Base-by-base conservation (phyloP, 2,888 invertebrate species). In the Leptinotarsa tumamoca region DNA sequence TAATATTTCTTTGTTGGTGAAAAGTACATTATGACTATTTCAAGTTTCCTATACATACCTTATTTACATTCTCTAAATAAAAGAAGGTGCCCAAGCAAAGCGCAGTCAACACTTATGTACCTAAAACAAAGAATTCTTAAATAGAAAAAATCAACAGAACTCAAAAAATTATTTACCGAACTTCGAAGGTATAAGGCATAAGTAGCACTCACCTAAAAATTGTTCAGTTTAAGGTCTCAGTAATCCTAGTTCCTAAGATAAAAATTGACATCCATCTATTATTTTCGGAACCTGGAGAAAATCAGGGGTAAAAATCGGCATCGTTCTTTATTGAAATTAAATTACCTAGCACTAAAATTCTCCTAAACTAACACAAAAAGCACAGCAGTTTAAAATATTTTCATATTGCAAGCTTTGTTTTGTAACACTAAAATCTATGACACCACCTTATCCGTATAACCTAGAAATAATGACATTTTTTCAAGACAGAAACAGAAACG, bases 401-500 rank as follows among this genome's bases (percentile, higher is more conserved):
- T 76, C 68, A 63, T 73, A 73, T 71, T 68, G 73, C 68, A 73
- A 56, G 73, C 76, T 76, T 76, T 76, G 72, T 78, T 78, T 74
- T 71, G 73, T 76, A 76, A 70, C 68, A 61, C 74, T 73, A 66
- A 72, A 74, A 69, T 71, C 67, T 74, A 69, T 74, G 77, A 77
- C 77, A 77, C 74, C 77, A 77, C 77, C 77, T 77, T 77, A 73
- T 73, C 76, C 73, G 67, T 73, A 75, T 79, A 79, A 79, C 79
- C 79, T 79, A 79, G 50, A 79, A 79, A 72, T 68, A 77, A 68
- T 78, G 76, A 78, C 74, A 73, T 33, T 67, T 73, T 69, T 70
- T 56, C 21, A 33, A 69, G 43, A 70, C 56, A 58, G 49, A 69
- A 21, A 70, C 56, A 58, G 49, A 69, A 69, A 56, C 52, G 54